phyloP scores from a whole-genome alignment of 1,140 invertebrate species.

The Druon quercuslanigerum region DNA sequence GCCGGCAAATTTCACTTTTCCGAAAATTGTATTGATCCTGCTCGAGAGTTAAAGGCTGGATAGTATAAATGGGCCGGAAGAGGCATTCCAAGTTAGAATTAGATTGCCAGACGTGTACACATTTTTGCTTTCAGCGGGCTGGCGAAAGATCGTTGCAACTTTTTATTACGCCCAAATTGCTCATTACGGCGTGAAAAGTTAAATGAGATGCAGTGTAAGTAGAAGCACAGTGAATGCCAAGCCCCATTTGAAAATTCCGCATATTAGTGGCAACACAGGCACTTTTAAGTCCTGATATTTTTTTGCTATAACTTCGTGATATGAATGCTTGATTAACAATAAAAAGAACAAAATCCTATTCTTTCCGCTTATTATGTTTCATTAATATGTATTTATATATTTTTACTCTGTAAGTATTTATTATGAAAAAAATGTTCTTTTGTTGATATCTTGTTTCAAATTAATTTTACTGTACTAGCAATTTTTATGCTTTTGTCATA shows the following conservation, averaged over 20 bases:
- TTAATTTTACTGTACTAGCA: not conserved
- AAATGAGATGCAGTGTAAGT: conserved; percentile 34
- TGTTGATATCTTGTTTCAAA: too few relatives aligned
- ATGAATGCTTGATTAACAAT: too few relatives aligned
- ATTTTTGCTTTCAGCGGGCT: conserved; percentile 33
- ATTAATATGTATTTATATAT: too few relatives aligned
- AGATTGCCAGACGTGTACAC: conserved; percentile 29
- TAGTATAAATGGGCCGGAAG: not conserved
- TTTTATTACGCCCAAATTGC: conserved; percentile 38
- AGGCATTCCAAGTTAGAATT: conserved; percentile 31
- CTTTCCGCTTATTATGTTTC: too few relatives aligned
- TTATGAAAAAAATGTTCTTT: too few relatives aligned
- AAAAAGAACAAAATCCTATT: too few relatives aligned
- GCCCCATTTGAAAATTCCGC: conserved; percentile 4
- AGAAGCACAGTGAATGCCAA: not conserved
- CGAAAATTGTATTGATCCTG: not conserved
- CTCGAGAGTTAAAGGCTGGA: not conserved
- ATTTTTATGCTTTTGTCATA: conserved; percentile 2
- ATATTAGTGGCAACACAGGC: conserved; percentile 10
- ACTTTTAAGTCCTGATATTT: conserved; percentile 9
- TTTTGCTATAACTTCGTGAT: not conserved
- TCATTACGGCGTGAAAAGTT: conserved; percentile 37
- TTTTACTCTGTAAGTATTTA: too few relatives aligned
- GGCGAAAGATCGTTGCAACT: conserved; percentile 18
- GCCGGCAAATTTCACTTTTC: not conserved